Evolutionary conservation across 2,113 vertebrate species (phyloP), one percentile per base, ranked within the genome.

Genomic region (Pelmatolapia mariae): DNA sequence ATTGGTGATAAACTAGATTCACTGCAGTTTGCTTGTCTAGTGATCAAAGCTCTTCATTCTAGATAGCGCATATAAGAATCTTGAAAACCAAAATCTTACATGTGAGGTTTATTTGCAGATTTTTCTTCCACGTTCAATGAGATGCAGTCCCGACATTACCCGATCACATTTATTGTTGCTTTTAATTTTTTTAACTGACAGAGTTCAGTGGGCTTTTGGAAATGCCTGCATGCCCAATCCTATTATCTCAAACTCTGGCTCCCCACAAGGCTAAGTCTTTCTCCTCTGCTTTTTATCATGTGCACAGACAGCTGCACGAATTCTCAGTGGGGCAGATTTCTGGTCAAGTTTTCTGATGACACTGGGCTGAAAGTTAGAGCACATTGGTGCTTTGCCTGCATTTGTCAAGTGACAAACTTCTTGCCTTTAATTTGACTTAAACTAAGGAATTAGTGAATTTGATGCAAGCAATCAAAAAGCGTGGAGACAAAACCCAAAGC

Each of bases 1-100:
- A 22, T n/a, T 66, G 61, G 19, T n/a, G 61, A 5, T 36, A 38
- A 36, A 66, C 31, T 36, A 7, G 4, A 36, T n/a, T 33, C 1
- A 33, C 59, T 0, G 0, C 31, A 2, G 29, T 36, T 2, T 63
- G 18, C 61, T 11, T n/a, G 15, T 66, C 18, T 36, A 36, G 31
- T n/a, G 6, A 31, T 18, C 6, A 36, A 63, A 63, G 29, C 57
- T 33, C 29, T 33, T 61, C 9, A 10, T 33, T 33, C 1, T 63
- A 63, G 31, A 63, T 31, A 7, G 59, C 5, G 4, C 59, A 36
- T 36, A n/a, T n/a, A 36, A 63, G 59, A 33, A 36, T 63, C 1
- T 36, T 36, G 10, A 36, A 0, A 63, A 63, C 4, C 59, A 36
- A 63, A 63, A 36, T 63, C 18, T n/a, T 36, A 36, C 18, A 0